A percentile compares a stretch with the other conserved stretches of the same genome.
phyloP scores from a whole-genome alignment of 2,113 vertebrate genomes.

The Erythrocercus mccallii region DNA sequence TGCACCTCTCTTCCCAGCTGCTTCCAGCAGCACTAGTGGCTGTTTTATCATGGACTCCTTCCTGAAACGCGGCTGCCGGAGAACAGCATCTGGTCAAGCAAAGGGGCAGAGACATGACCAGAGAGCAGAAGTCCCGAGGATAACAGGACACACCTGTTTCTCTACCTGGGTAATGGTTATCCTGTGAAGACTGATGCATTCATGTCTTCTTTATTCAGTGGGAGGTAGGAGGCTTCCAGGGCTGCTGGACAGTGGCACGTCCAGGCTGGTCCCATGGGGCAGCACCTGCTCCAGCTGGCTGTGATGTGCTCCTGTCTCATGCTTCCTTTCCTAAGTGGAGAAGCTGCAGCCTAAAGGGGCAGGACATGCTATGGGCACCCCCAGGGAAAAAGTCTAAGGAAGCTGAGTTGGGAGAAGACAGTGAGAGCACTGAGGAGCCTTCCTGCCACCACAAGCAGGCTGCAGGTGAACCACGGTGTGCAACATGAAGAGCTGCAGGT shows the following conservation, averaged over 20 bases:
- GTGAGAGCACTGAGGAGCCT: neutral
- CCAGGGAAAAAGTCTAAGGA: neutral
- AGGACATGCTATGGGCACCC: neutral
- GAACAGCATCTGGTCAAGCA: neutral
- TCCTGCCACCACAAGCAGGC: neutral
- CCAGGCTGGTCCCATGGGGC: neutral
- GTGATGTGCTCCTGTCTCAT: neutral
- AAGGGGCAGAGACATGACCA: neutral
- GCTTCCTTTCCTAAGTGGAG: neutral
- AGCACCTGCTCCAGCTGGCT: neutral
- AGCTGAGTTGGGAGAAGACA: neutral
- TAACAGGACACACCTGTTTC: neutral
- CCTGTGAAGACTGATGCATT: neutral
- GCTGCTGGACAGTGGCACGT: neutral
- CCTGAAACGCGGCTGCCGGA: neutral
- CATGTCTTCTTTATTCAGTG: neutral
- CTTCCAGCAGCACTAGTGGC: neutral
- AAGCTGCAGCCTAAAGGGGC: neutral
- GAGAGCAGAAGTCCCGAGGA: neutral
- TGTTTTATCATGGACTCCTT: neutral
- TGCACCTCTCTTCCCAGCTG: accelerated
- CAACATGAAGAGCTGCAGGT: neutral
- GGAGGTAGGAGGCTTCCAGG: neutral
- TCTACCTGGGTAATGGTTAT: neutral
- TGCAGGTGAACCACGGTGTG: neutral